A percentile compares a stretch with the other conserved stretches of the same genome.
phyloP scores from a whole-genome alignment of 2,888 invertebrate genomes.

The Acronicta aceris region DNA sequence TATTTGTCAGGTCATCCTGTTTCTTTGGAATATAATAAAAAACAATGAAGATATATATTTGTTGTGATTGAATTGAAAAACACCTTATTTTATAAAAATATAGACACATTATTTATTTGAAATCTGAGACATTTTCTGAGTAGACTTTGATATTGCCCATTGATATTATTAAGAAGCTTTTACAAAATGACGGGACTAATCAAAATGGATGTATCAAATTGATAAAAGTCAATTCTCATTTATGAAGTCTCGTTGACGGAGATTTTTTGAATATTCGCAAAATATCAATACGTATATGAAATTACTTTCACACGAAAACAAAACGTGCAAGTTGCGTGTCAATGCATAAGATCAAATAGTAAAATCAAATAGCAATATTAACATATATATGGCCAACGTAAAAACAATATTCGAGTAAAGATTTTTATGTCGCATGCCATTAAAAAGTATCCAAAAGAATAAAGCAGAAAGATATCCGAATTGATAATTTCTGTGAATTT shows the following conservation, averaged over 20 bases:
- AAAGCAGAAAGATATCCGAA: too few species aligned
- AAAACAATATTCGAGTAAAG: constrained; percentile 24
- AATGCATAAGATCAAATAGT: constrained; percentile 19
- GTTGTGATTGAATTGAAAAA: constrained; percentile 17
- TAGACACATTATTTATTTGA: constrained; percentile 25
- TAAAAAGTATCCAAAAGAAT: constrained; percentile 32
- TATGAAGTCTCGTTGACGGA: not conserved
- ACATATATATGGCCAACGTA: constrained; percentile 23
- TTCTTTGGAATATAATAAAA: constrained; percentile 36
- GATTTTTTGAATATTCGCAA: constrained; percentile 16
- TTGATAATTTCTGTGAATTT: too few species aligned
- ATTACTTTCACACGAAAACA: constrained; percentile 20
- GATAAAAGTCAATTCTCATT: constrained; percentile 32
- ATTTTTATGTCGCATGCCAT: constrained; percentile 33
- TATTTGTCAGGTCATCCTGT: constrained; percentile 39
- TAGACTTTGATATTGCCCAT: constrained; percentile 23
- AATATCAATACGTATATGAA: constrained; percentile 2
- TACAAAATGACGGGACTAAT: constrained; percentile 21
- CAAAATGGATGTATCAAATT: constrained; percentile 31
- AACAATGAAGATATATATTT: constrained; percentile 37
- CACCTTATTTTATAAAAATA: constrained; percentile 15
- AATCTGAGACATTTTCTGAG: constrained; percentile 37
- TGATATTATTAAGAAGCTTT: constrained; percentile 26
- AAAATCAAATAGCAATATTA: constrained; percentile 22
- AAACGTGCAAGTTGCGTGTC: constrained; percentile 24